Base-by-base conservation (phyloP, 2,888 invertebrate genomes). In the Axea sp. region DNA sequence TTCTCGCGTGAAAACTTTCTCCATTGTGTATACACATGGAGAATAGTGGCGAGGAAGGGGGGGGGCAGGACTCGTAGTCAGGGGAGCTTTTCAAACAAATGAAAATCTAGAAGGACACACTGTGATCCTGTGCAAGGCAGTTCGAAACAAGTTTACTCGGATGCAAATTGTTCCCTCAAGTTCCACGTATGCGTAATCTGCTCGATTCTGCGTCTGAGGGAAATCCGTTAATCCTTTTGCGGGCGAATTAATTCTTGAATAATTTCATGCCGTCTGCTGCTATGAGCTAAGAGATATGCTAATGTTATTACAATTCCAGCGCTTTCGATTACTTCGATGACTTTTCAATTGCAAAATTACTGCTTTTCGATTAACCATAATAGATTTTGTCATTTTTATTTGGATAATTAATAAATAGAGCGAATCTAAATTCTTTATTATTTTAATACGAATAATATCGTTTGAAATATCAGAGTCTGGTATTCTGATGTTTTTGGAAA, bases 161-260 rank as follows among this genome's bases (percentile, higher is more conserved):
- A 73, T 73, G 73, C 73, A 73, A 73, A 73, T 65, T 73, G 73
- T 73, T 65, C 65, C 43, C 53, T 17, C 45, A 73, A 73, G 73
- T 73, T 73, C 39, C 73, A 73, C 67, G 73, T 73, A 67, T 73
- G 73, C 73, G 73, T 67, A 73, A 73, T 73, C 73, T 65, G 72
- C 37, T 53, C 65, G 72, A 72, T 72, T 72, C 72, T 65, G 72
- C 65, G 65, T 65, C 72, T 72, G 65, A 65, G 72, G 65, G 59
- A 65, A 72, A 72, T 72, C 72, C 72, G 65, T 65, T 65, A 72
- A 72, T 72, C 72, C 65, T 60, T 59, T 59, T 65, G 65, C 72
- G 72, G 65, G 65, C 72, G 65, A 72, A 72, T 72, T 72, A 72
- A 72, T 72, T 72, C 72, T 72, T 65, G 72, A 59, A 72, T 72